Percentiles rank a stretch among this genome's conserved stretches.
phyloP scores from a whole-genome alignment of 2,113 vertebrate genomes.

The Sterrhoptilus dennistouni region DNA sequence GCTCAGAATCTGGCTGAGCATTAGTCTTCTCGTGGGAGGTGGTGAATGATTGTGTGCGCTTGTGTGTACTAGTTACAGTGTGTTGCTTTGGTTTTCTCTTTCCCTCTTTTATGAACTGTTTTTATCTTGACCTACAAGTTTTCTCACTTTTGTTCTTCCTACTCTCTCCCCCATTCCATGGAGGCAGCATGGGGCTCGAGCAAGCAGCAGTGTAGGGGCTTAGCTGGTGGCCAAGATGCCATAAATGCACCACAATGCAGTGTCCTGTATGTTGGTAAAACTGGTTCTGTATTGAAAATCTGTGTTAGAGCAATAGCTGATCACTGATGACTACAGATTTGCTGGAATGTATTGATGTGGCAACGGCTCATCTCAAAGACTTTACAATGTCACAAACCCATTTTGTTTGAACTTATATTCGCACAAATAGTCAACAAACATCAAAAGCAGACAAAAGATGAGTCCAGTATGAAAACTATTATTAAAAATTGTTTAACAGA shows the following conservation, averaged over 20 bases:
- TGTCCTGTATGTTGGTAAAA: not conserved
- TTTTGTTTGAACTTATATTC: not conserved
- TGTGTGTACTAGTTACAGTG: not conserved
- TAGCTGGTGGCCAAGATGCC: not conserved
- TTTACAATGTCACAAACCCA: fast-evolving
- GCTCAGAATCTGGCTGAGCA: not conserved
- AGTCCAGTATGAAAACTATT: not conserved
- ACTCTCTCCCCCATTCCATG: not conserved
- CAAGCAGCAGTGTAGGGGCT: not conserved
- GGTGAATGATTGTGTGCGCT: not conserved
- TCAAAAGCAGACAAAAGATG: not conserved
- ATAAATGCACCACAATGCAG: not conserved
- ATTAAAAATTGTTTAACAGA: not conserved
- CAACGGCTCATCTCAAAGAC: not conserved
- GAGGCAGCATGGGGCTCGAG: fast-evolving
- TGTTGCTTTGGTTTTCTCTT: not conserved
- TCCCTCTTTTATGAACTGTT: not conserved
- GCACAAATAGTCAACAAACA: not conserved
- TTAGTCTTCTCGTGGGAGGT: not conserved
- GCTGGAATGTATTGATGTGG: not conserved
- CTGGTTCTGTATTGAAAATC: not conserved
- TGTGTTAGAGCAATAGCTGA: not conserved
- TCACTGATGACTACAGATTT: not conserved
- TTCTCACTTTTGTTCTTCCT: not conserved
- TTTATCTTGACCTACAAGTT: not conserved